Evolutionary conservation across 2,797 vertebrate species (phyloP).

Genomic region (Micropoecilia bifurca): DNA sequence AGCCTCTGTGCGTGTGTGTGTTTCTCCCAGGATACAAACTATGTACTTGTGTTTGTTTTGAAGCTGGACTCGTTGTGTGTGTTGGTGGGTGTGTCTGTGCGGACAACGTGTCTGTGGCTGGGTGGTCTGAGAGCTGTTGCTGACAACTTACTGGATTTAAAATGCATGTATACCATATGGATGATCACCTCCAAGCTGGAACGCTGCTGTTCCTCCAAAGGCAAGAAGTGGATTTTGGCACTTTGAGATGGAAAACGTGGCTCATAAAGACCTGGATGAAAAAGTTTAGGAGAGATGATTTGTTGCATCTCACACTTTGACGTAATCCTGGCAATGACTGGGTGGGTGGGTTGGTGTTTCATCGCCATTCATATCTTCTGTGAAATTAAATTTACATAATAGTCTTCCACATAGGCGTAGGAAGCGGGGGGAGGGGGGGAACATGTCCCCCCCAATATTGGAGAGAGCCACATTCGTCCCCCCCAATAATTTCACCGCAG

Average conservation of each 20-base stretch:
- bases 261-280: slow-evolving; percentile 14
- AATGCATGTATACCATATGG: slow-evolving; percentile 3
- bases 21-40: slow-evolving; percentile 19
- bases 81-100: slow-evolving; percentile 43
- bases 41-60: slow-evolving; percentile 34
- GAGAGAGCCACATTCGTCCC: no score
- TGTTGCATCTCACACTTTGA: slow-evolving; percentile 6
- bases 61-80: slow-evolving; percentile 38
- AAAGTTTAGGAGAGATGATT: slow-evolving; percentile 9
- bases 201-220: slow-evolving; percentile 27
- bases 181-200: slow-evolving; percentile 45
- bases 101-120: slow-evolving; percentile 39
- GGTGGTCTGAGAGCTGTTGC: slow-evolving; percentile 42
- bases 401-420: no score
- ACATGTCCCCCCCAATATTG: no score
- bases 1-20: slow-evolving; percentile 18
- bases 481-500: no score
- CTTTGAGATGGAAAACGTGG: slow-evolving; percentile 14
- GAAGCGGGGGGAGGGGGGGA: no score
- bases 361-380: background rate
- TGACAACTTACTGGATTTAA: slow-evolving; percentile 30
- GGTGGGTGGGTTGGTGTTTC: background rate
- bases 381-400: background rate
- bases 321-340: background rate
- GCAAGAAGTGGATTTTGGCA: slow-evolving; percentile 19